phyloP scores from a whole-genome alignment of 2,888 invertebrate genomes.

The Oscheius myriophilus region DNA sequence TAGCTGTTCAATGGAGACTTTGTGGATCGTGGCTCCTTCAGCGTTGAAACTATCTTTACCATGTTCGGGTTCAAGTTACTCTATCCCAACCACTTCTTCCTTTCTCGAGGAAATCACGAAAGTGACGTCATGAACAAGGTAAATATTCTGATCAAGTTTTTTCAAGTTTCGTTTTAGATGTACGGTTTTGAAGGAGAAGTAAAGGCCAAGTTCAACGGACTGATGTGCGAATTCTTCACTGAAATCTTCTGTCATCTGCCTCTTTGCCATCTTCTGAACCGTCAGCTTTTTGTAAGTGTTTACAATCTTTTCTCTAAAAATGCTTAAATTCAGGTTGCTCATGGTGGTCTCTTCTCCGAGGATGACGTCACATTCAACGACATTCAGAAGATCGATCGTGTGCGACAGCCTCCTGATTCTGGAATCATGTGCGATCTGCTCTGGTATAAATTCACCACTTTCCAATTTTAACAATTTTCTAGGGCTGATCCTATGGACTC shows the following conservation, averaged over 20 bases:
- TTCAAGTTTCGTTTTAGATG: slow-evolving; percentile 79
- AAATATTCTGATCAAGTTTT: not conserved
- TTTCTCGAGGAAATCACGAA: slow-evolving; percentile 99
- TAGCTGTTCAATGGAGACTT: slow-evolving; percentile 97
- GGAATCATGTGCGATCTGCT: slow-evolving; percentile 97
- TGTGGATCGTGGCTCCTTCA: slow-evolving; percentile 98
- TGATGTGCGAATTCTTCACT: slow-evolving; percentile 97
- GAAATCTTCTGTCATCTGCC: slow-evolving; percentile 99
- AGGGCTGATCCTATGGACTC: slow-evolving; percentile 89
- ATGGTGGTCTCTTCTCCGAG: slow-evolving; percentile 94
- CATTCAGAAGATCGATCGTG: slow-evolving; percentile 86
- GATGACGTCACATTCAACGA: slow-evolving; percentile 93
- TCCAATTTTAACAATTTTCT: not conserved
- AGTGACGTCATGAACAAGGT: slow-evolving; percentile 89
- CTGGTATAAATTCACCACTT: slow-evolving; percentile 78
- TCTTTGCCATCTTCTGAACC: slow-evolving; percentile 90
- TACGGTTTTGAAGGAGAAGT: slow-evolving; percentile 99
- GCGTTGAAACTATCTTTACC: slow-evolving; percentile 97
- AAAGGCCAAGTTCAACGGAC: slow-evolving; percentile 87
- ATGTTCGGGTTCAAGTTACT: slow-evolving; percentile 94
- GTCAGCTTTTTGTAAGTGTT: slow-evolving; percentile 78
- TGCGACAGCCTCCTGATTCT: slow-evolving; percentile 95
- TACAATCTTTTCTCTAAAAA: not conserved
- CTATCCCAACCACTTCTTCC: slow-evolving; percentile 93
- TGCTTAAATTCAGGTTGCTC: slow-evolving; percentile 82